Conservation (phyloP, 92 coral and sea anemone genomes). For the Zoanthus sociatus region DNA sequence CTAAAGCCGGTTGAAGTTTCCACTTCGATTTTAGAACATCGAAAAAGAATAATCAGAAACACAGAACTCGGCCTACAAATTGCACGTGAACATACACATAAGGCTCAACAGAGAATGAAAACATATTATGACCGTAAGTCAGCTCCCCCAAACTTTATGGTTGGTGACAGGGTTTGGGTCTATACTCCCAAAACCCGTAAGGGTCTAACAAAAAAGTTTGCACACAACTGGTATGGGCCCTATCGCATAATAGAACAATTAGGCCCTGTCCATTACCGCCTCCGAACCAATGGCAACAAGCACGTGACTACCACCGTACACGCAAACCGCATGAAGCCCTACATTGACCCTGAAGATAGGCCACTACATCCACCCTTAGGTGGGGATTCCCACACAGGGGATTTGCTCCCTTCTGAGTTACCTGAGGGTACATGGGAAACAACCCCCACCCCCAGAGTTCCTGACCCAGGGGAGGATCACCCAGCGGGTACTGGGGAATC, state of each 20-base stretch:
- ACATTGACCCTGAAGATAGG: conserved; percentile 46
- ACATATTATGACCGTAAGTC: conserved; percentile 21
- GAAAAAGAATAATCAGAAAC: conserved; percentile 28
- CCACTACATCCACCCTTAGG: conserved; percentile 29
- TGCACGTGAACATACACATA: conserved; percentile 27
- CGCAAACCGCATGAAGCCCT: conserved; percentile 59
- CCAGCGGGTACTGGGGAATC: no score
- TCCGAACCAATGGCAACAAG: conserved; percentile 46
- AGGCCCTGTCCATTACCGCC: conserved; percentile 51
- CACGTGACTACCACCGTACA: conserved; percentile 52
- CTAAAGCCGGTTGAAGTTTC: conserved; percentile 19
- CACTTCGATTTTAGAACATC: conserved; percentile 40
- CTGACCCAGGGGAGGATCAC: no score
- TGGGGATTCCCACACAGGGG: no score
- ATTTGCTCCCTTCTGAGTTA: no score
- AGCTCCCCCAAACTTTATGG: neutral
- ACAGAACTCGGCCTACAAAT: conserved; percentile 43
- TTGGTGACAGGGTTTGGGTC: conserved; percentile 1
- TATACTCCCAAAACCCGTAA: neutral
- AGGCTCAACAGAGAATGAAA: conserved; percentile 52
- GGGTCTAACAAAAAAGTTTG: neutral
- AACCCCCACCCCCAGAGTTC: no score
- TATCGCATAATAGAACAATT: conserved; percentile 50
- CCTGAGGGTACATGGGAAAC: no score
- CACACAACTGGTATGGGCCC: conserved; percentile 20